Evolutionary conservation across 2,888 invertebrate species (phyloP).

Genomic region (Amiota mariae): DNA sequence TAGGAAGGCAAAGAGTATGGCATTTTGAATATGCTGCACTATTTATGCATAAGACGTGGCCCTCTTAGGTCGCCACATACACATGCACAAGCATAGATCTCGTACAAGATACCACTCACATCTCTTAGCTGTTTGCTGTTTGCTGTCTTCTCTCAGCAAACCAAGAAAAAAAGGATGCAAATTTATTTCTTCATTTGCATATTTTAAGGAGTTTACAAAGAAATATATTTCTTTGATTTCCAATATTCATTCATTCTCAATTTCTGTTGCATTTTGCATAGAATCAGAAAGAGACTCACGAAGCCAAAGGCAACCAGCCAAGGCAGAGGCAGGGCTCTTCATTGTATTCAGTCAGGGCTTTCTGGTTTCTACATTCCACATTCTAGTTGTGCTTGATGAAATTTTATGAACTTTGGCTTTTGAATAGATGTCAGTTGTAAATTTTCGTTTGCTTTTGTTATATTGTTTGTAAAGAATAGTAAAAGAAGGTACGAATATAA

Average conservation of each 20-base stretch:
- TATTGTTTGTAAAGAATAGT: background rate
- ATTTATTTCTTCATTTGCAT: constrained; percentile 75
- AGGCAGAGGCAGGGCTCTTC: too few relatives aligned
- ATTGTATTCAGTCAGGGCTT: background rate
- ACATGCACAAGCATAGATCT: constrained; percentile 32
- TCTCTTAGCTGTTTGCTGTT: too few relatives aligned
- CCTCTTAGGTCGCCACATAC: constrained; percentile 17
- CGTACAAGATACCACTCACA: constrained; percentile 48
- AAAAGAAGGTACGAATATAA: too few relatives aligned
- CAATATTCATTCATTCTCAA: constrained; percentile 50
- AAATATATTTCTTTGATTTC: constrained; percentile 64
- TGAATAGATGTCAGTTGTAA: constrained; percentile 57
- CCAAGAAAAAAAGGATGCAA: constrained; percentile 65
- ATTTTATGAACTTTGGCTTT: constrained; percentile 63
- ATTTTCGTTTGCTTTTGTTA: constrained; percentile 45
- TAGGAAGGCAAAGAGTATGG: constrained; percentile 47
- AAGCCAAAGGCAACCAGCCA: background rate
- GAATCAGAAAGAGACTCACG: background rate
- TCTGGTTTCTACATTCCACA: background rate
- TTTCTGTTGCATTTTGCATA: background rate
- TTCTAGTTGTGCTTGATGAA: constrained; percentile 48
- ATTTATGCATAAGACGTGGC: constrained; percentile 68
- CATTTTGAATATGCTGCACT: constrained; percentile 58
- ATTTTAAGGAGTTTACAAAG: constrained; percentile 72
- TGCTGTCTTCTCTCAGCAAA: constrained; percentile 21